Conservation (phyloP, 2,113 vertebrate genomes). For the Hemichromis elongatus region DNA sequence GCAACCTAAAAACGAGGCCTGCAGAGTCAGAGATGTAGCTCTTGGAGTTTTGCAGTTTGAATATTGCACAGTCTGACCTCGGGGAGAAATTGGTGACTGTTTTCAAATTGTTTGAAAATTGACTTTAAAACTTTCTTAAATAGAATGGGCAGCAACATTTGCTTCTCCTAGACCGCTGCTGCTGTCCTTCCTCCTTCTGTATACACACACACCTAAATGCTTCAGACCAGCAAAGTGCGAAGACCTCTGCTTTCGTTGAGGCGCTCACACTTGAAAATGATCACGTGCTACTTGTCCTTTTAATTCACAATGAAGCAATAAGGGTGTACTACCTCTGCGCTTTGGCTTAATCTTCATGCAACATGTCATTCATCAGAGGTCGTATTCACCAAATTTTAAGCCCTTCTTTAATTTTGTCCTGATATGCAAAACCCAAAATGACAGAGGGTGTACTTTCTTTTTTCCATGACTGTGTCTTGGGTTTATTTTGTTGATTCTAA, state of each 20-base stretch:
- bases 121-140: neutral
- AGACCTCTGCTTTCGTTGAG: neutral
- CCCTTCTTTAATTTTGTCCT: neutral
- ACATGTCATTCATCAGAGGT: rapidly evolving
- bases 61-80: neutral
- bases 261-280: neutral
- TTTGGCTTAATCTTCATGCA: neutral
- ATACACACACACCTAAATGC: neutral
- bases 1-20: neutral
- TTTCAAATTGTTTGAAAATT: neutral
- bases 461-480: rapidly evolving
- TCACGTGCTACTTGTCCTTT: neutral
- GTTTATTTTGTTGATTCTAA: neutral
- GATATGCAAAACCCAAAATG: neutral
- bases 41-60: no score
- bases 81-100: neutral
- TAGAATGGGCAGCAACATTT: neutral
- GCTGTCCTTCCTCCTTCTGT: neutral
- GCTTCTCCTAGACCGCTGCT: neutral
- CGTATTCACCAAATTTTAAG: neutral
- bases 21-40: neutral
- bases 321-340: rapidly evolving
- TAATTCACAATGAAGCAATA: neutral
- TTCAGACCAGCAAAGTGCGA: neutral
- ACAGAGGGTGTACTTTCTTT: neutral